Conservation (phyloP, 1,140 invertebrate genomes). For the Steinernema feltiae region DNA sequence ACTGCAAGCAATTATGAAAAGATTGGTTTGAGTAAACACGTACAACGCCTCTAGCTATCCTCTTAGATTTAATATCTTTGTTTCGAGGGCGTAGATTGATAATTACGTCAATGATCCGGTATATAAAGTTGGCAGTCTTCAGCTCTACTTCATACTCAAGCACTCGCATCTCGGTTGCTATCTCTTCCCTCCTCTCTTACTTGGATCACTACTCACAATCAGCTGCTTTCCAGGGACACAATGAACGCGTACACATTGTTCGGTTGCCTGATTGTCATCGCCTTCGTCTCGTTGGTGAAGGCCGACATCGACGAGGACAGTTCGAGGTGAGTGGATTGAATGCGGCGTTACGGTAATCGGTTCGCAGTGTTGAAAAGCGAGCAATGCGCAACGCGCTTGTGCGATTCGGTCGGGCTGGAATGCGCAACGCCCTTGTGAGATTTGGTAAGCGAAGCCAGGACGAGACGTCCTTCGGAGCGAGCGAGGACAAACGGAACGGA, state of each 20-base stretch:
- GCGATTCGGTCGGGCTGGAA: constrained; percentile 36
- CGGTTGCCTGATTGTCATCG: background rate
- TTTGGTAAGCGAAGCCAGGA: constrained; percentile 23
- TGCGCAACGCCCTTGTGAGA: constrained; percentile 37
- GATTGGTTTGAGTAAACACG: background rate
- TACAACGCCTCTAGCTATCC: background rate
- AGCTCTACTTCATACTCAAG: background rate
- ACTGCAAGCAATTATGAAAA: background rate
- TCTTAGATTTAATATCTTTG: background rate
- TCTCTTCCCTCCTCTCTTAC: no score
- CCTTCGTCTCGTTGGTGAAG: background rate
- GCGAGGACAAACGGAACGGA: constrained; percentile 39
- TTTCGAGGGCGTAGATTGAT: background rate
- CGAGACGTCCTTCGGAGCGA: constrained; percentile 4
- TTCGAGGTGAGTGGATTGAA: background rate
- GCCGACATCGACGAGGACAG: background rate
- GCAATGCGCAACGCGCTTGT: constrained; percentile 40
- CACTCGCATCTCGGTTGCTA: background rate
- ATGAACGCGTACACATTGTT: background rate
- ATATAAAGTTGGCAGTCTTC: background rate
- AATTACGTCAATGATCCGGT: background rate
- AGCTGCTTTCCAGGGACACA: background rate
- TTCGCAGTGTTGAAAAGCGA: constrained; percentile 35
- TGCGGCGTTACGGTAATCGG: background rate
- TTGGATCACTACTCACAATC: background rate